Evolutionary conservation across 2,113 vertebrate species (phyloP), one percentile per base, ranked within the genome.

Genomic region (Bos indicus): DNA sequence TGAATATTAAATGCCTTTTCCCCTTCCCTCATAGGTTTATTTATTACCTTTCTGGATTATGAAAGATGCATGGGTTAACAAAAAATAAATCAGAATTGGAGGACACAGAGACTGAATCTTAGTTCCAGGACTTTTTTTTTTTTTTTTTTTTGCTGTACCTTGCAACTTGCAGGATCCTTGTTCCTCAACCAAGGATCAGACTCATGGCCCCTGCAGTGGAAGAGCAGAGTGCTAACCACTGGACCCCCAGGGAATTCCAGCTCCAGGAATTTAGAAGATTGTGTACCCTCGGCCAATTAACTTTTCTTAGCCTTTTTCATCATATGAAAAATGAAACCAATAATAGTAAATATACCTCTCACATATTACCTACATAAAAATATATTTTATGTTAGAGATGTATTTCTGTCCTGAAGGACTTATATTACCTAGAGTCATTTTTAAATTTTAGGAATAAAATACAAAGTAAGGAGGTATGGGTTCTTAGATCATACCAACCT

Each of bases 181-280:
- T 48, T 80, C 26, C 43, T 28, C 77, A 80, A 28, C 43, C 77
- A 51, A 48, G 43, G 77, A 80, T 80, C 26, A 10, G 28, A 51
- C 77, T 28, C 4, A 15, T 46, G 26, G 46, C 77, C 46, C 77
- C 26, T 80, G 26, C 46, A 19, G 28, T 48, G 77, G 28, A 51
- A 80, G 26, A 30, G 28, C 8, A 30, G 77, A 80, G 28, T 30
- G 8, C 77, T 80, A 80, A 80, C 77, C 77, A 30, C 46, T 80
- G 28, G 43, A 51, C 77, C 8, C 5, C 15, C 77, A 48, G 77
- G 77, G 46, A 51, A 51, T 80, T 33, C 46, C 46, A 89, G 54
- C 19, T 96, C 33, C 23, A 93, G 26, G 17, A 92, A 96, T 91
- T 92, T 14, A 71, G 91, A 96, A 94, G n/a, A 40, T 33, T 85